These are phyloP conservation scores for Marmota monax DNA, from an alignment of 2,113 vertebrate genomes.

Conservation along the genomic window DNA sequence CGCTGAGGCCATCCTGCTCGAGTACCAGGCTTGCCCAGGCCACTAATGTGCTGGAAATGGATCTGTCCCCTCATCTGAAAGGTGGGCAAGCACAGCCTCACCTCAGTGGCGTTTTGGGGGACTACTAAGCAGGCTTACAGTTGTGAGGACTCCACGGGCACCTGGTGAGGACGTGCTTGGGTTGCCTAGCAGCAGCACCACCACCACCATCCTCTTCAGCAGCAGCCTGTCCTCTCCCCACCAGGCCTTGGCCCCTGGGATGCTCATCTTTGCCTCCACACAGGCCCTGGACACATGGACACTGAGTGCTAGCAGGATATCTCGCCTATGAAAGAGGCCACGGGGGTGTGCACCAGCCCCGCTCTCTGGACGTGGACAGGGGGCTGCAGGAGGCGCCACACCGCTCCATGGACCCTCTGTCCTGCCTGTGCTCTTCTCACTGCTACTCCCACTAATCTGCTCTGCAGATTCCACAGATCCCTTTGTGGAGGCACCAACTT, in stretches of 20 bases:
- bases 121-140: background rate
- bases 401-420: background rate
- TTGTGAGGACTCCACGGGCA: background rate
- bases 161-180: background rate
- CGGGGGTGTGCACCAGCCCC: background rate
- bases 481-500: background rate
- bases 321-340: background rate
- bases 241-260: background rate
- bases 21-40: background rate
- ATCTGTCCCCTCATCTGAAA: background rate
- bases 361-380: background rate
- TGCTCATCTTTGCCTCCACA: background rate
- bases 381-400: background rate
- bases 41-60: too few species aligned
- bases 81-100: background rate
- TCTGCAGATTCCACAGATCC: constrained; percentile 16
- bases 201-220: background rate
- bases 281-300: background rate
- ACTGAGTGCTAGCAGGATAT: fast-evolving
- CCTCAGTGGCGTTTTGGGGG: background rate
- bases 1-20: background rate
- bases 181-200: background rate
- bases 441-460: background rate
- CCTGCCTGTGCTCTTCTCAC: background rate
- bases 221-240: background rate